A percentile compares a stretch with the other conserved stretches of the same genome.
Evolutionary conservation across 2,888 invertebrate genomes (phyloP).

Genomic region (Cancer borealis): DNA sequence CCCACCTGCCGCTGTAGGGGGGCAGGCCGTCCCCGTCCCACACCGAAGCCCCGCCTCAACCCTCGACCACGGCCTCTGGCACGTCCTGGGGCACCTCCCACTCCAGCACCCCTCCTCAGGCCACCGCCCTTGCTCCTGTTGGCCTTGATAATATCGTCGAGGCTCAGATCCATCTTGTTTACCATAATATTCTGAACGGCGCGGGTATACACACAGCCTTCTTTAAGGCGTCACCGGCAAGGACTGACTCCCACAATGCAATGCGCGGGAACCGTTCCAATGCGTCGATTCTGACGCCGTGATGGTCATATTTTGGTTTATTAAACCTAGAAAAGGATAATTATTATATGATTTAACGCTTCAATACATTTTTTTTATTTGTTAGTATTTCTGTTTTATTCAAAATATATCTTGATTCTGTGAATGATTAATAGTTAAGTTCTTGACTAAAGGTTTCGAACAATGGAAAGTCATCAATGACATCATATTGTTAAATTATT

Average conservation of each 20-base stretch:
- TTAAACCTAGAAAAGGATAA: no score
- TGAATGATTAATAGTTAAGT: no score
- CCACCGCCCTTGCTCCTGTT: constrained; percentile 82
- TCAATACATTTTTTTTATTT: no score
- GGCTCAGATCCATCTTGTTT: constrained; percentile 97
- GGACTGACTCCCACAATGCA: background rate
- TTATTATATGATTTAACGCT: no score
- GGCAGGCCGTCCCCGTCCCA: background rate
- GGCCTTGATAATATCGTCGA: constrained; percentile 95
- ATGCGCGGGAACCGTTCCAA: background rate
- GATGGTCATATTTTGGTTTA: no score
- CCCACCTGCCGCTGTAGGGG: background rate
- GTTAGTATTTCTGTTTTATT: no score
- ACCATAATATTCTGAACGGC: constrained; percentile 83
- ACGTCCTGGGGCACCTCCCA: constrained; percentile 81
- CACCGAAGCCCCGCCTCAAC: constrained; percentile 79
- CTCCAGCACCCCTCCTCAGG: constrained; percentile 80
- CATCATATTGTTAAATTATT: no score
- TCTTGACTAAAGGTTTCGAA: no score
- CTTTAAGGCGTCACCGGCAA: background rate
- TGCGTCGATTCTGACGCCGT: no score
- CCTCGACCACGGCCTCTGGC: constrained; percentile 83
- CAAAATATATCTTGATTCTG: no score
- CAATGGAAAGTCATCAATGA: no score
- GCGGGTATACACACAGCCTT: background rate